Percentiles rank a stretch among this genome's conserved stretches.
Conservation (phyloP, 2,888 invertebrate genomes). For the Eulithis testata region DNA sequence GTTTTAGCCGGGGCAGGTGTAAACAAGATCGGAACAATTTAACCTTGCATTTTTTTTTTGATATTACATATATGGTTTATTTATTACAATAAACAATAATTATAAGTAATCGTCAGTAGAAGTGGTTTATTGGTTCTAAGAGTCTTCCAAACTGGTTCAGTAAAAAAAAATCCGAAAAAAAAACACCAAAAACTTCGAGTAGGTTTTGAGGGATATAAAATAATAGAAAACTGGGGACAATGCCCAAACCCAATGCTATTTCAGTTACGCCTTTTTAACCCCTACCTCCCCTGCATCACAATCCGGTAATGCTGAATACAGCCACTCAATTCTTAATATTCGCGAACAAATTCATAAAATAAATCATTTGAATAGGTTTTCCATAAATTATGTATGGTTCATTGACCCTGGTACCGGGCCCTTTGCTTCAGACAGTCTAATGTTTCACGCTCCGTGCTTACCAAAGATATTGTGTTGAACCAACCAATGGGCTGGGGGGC, state of each 20-base stretch:
- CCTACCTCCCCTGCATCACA: not conserved
- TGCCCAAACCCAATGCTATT: no score
- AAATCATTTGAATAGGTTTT: slow-evolving; percentile 18
- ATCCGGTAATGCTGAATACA: slow-evolving; percentile 4
- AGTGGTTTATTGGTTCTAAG: no score
- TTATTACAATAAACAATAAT: not conserved
- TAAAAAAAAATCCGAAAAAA: no score
- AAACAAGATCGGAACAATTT: slow-evolving; percentile 11
- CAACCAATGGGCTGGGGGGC: not conserved
- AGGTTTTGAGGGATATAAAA: no score
- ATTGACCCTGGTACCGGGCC: slow-evolving; percentile 3
- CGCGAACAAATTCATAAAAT: slow-evolving; percentile 16
- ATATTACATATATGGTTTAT: no score
- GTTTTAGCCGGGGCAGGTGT: slow-evolving; percentile 3
- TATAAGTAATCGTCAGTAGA: no score
- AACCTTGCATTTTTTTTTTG: no score
- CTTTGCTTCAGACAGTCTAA: slow-evolving; percentile 2
- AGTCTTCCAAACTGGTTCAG: no score
- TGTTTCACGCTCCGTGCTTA: not conserved
- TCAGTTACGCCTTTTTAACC: no score
- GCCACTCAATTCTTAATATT: slow-evolving; percentile 8
- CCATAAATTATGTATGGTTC: slow-evolving; percentile 20
- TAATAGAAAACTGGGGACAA: no score
- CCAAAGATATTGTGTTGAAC: not conserved
- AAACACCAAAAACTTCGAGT: no score